Evolutionary conservation across 2,113 vertebrate species (phyloP).

Genomic region (Varanus salvator): DNA sequence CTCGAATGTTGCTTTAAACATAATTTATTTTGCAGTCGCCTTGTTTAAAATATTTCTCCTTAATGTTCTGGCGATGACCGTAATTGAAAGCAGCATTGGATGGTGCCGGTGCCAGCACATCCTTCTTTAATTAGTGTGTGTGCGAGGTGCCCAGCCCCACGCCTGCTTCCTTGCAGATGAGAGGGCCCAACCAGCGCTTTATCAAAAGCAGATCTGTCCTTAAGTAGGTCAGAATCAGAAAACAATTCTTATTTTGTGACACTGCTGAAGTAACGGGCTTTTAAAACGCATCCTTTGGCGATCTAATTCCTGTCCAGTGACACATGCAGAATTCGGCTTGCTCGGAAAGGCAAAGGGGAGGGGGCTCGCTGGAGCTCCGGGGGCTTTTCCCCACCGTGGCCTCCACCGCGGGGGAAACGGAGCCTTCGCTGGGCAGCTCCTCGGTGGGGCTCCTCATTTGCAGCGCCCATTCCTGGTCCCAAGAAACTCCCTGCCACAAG

Average conservation of each 20-base stretch:
- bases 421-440: too few relatives aligned
- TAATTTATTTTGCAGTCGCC: constrained; percentile 81
- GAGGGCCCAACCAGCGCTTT: constrained; percentile 74
- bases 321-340: background rate
- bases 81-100: constrained; percentile 79
- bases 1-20: constrained; percentile 81
- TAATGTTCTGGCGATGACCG: constrained; percentile 75
- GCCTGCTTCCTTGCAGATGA: constrained; percentile 79
- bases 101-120: constrained; percentile 74
- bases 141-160: constrained; percentile 31
- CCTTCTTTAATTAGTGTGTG: constrained; percentile 75
- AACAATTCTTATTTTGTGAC: constrained; percentile 74
- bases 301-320: constrained; percentile 64
- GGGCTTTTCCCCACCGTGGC: too few relatives aligned
- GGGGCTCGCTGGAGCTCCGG: background rate
- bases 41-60: constrained; percentile 80
- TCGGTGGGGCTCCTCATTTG: too few relatives aligned
- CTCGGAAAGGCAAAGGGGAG: background rate
- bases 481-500: too few relatives aligned
- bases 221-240: constrained; percentile 73
- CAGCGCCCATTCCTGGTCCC: too few relatives aligned
- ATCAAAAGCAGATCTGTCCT: constrained; percentile 81
- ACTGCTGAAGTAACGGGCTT: constrained; percentile 78
- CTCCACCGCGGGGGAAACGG: too few relatives aligned
- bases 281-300: constrained; percentile 65